phyloP scores from a whole-genome alignment of 2,888 invertebrate genomes.

The Lucinisca nassula region DNA sequence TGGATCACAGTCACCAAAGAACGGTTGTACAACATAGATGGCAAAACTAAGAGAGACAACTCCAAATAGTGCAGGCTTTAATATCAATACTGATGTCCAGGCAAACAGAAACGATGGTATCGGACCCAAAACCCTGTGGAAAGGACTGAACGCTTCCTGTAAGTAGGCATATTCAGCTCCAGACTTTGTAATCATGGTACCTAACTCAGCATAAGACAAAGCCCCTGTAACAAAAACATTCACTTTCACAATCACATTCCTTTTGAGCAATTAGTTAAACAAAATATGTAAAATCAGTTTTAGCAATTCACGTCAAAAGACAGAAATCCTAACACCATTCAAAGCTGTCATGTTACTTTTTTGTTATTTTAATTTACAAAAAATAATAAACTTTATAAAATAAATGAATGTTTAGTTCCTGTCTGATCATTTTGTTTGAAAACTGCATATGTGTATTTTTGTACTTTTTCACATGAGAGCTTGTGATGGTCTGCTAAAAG shows the following conservation, averaged over 20 bases:
- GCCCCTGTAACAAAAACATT: slow-evolving; percentile 90
- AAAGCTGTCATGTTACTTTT: not conserved
- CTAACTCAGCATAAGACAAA: slow-evolving; percentile 94
- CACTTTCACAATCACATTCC: not conserved
- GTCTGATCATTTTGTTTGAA: no score
- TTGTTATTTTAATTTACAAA: not conserved
- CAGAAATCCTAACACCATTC: slow-evolving; percentile 10
- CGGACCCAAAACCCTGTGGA: slow-evolving; percentile 87
- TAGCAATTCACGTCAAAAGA: not conserved
- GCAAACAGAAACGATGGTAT: slow-evolving; percentile 90
- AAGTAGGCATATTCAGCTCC: slow-evolving; percentile 94
- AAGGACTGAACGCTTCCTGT: slow-evolving; percentile 76
- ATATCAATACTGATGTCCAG: slow-evolving; percentile 88
- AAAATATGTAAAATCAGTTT: not conserved
- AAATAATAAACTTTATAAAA: no score
- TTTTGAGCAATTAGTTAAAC: no score
- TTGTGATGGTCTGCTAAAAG: not conserved
- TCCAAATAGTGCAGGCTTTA: slow-evolving; percentile 88
- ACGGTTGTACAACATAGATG: slow-evolving; percentile 83
- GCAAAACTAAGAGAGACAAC: slow-evolving; percentile 89
- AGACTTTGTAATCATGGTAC: slow-evolving; percentile 93
- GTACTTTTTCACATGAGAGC: not conserved
- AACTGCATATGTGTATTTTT: not conserved
- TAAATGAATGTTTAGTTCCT: no score
- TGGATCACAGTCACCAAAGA: slow-evolving; percentile 82